phyloP scores from a whole-genome alignment of 1,140 invertebrate species.

The Drosophila pallidifrons region DNA sequence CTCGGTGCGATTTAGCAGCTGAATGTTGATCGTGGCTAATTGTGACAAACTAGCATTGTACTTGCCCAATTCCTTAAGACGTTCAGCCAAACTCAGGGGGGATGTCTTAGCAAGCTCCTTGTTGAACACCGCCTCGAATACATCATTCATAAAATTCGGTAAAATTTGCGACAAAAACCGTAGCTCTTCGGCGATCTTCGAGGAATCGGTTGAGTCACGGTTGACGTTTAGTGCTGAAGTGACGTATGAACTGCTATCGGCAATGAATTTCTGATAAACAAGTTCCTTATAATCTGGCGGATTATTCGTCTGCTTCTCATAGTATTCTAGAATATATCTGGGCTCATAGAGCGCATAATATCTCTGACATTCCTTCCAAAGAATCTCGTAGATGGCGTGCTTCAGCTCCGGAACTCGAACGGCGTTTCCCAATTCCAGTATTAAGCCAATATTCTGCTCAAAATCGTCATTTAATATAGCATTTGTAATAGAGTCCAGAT shows the following conservation, averaged over 20 bases:
- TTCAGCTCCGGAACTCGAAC: slow-evolving; percentile 55
- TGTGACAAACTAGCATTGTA: slow-evolving; percentile 52
- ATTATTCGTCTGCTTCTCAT: no score
- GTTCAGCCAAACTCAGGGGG: slow-evolving; percentile 45
- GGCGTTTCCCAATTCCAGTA: slow-evolving; percentile 44
- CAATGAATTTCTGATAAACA: no score
- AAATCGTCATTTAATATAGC: slow-evolving; percentile 65
- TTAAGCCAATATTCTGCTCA: slow-evolving; percentile 37
- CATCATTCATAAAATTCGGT: slow-evolving; percentile 58
- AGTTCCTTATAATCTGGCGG: background rate
- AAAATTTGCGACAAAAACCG: slow-evolving; percentile 28
- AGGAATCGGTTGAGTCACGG: no score
- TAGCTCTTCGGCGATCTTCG: no score
- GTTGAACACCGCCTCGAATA: slow-evolving; percentile 55
- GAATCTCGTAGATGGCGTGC: slow-evolving; percentile 59
- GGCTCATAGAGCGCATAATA: slow-evolving; percentile 16
- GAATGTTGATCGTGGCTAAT: slow-evolving; percentile 58
- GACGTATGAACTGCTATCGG: no score
- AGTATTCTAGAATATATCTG: no score
- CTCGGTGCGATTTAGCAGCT: slow-evolving; percentile 47
- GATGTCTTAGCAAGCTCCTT: slow-evolving; percentile 52
- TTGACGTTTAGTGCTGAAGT: no score
- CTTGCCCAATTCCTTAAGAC: slow-evolving; percentile 45
- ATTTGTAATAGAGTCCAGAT: slow-evolving; percentile 55
- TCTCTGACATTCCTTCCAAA: slow-evolving; percentile 64